A percentile compares a stretch with the other conserved stretches of the same genome.
These are phyloP conservation scores for Temnopleurus reevesii DNA, from an alignment of 53 echinoderm and acorn worm species.

Conservation along the genomic window DNA sequence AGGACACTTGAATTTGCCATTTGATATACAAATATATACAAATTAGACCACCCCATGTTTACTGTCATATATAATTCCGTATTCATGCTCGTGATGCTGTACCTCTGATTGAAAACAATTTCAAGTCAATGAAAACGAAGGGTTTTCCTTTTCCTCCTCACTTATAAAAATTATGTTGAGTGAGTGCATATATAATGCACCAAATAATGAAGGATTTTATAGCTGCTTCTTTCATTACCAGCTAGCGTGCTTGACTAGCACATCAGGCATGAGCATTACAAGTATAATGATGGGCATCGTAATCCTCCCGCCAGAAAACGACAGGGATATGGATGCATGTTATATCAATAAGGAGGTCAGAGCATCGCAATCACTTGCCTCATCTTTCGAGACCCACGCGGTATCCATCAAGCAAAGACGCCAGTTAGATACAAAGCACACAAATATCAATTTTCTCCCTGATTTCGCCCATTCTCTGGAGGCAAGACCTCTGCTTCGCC, in stretches of 20 bases:
- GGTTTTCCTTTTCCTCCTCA: no score
- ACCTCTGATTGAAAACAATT: no score
- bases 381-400: neutral
- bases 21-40: no score
- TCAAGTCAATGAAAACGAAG: no score
- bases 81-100: no score
- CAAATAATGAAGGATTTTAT: neutral
- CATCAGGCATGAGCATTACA: neutral
- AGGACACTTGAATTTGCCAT: no score
- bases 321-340: slow-evolving; percentile 16
- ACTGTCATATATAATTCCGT: no score
- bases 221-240: slow-evolving; percentile 3
- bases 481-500: slow-evolving; percentile 16
- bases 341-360: slow-evolving; percentile 15
- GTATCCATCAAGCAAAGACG: neutral
- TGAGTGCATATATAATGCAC: no score
- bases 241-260: neutral
- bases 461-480: slow-evolving; percentile 28
- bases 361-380: neutral
- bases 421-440: slow-evolving; percentile 10
- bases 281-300: neutral
- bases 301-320: slow-evolving; percentile 1
- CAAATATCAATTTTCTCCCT: slow-evolving; percentile 45
- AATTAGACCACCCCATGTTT: no score
- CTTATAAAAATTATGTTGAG: no score